Base-by-base conservation (phyloP, 2,888 invertebrate species). In the Leucophenga montana region DNA sequence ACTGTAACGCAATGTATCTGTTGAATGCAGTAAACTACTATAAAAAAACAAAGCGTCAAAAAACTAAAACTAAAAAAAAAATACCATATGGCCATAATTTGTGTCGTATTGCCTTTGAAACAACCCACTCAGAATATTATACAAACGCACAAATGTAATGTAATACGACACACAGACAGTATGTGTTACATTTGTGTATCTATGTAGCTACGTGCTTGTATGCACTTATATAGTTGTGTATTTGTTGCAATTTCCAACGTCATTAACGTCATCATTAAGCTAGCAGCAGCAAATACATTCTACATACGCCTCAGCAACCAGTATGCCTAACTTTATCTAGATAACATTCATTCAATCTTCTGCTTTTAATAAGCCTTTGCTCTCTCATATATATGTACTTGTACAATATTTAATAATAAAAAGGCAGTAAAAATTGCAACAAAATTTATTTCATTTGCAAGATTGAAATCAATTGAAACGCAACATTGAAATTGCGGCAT, bases 401-500 rank as follows among this genome's bases (percentile, higher is more conserved):
- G n/a, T n/a, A 22, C 11, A 57, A 50, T 50, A 50, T 50, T 50
- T 50, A 50, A 50, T 50, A 50, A 50, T 18, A 50, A 50, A n/a
- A 50, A 50, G n/a, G 50, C 50, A 39, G 50, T 50, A 50, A 73
- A 75, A 83, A 83, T 82, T 83, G 78, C 77, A 73, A 71, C 64
- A 70, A 78, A 81, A 84, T 82, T 80, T 79, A 82, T 76, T 76
- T 84, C 82, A 81, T 84, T 81, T 81, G 82, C 80, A 73, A 83
- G 81, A 84, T 84, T 82, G 83, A 83, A 79, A 80, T 83, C 83
- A 84, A 82, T 84, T 84, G 77, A 73, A 75, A 73, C 70, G 76
- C 83, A 79, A 81, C 83, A 75, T 74, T 84, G 74, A 73, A 82
- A 57, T 4, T 31, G 22, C 18, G 22, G 18, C 22, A 54, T 22